phyloP scores from a whole-genome alignment of 1,140 invertebrate species.

The Hyles vespertilio region DNA sequence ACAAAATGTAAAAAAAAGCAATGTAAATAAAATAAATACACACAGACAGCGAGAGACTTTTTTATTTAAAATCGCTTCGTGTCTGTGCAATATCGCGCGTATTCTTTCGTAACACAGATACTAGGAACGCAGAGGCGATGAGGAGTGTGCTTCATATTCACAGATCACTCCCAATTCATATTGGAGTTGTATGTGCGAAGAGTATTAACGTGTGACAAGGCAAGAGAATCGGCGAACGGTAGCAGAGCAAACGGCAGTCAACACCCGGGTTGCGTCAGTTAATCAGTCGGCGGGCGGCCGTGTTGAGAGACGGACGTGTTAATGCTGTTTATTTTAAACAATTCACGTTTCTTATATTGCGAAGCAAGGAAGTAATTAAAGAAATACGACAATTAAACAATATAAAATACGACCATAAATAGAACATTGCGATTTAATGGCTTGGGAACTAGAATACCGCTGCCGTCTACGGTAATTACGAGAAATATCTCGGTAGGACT shows the following conservation, averaged over 20 bases:
- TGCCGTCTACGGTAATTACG: background rate
- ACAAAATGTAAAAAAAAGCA: background rate
- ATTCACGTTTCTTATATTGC: too few relatives aligned
- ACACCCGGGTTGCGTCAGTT: conserved; percentile 5
- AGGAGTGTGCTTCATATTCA: conserved; percentile 31
- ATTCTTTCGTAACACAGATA: conserved; percentile 70
- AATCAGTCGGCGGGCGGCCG: too few relatives aligned
- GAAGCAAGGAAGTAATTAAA: background rate
- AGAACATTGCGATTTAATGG: background rate
- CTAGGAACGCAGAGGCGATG: conserved; percentile 52
- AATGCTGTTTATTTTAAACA: too few relatives aligned
- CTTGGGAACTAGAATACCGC: too few relatives aligned
- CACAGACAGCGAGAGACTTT: conserved; percentile 10
- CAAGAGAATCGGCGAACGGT: conserved; percentile 45
- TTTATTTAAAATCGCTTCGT: conserved; percentile 20
- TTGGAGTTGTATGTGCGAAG: conserved; percentile 41
- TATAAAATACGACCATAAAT: too few relatives aligned
- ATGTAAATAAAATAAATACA: conserved; percentile 5
- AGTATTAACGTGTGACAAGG: conserved; percentile 62
- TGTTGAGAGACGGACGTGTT: too few relatives aligned
- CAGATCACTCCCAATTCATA: too few relatives aligned
- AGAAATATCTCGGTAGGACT: background rate
- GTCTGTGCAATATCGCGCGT: conserved; percentile 47
- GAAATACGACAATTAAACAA: background rate
- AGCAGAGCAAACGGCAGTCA: conserved; percentile 26